These are phyloP conservation scores for Coecobrya sp. DNA, from an alignment of 2,888 invertebrate species.

Conservation along the genomic window DNA sequence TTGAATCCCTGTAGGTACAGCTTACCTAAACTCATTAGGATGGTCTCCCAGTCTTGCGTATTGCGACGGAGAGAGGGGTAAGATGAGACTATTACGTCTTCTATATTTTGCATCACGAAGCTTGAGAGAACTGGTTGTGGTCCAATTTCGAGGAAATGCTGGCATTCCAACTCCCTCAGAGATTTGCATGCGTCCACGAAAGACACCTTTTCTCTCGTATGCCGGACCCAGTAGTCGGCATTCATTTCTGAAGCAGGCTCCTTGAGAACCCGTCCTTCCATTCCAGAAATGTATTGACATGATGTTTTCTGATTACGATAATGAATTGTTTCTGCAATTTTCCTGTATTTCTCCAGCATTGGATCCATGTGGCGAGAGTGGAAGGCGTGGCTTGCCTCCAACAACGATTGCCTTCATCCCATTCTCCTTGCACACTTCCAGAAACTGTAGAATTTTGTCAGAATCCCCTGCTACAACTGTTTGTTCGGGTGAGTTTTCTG, in stretches of 20 bases:
- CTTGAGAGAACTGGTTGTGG: conserved; percentile 70
- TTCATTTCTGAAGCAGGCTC: neutral
- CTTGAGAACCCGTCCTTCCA: conserved; percentile 12
- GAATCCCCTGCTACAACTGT: conserved; percentile 72
- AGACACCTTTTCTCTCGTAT: neutral
- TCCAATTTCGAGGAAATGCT: conserved; percentile 68
- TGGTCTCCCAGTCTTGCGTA: conserved; percentile 36
- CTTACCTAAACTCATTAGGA: conserved; percentile 20
- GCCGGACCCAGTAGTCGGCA: neutral
- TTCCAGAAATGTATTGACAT: conserved; percentile 52
- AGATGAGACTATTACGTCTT: neutral
- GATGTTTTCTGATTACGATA: neutral
- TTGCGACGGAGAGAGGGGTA: conserved; percentile 48
- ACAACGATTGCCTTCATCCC: conserved; percentile 50
- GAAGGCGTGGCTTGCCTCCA: conserved; percentile 79
- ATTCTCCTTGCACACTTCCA: conserved; percentile 8
- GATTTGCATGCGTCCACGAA: neutral
- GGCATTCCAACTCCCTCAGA: neutral
- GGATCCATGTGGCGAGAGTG: conserved; percentile 82
- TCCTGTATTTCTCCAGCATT: conserved; percentile 74
- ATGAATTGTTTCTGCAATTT: conserved; percentile 14
- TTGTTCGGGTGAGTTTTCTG: conserved; percentile 74
- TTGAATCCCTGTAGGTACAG: neutral
- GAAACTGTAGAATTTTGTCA: conserved; percentile 56
- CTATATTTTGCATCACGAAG: conserved; percentile 50